Evolutionary conservation across 2,888 invertebrate species (phyloP), one percentile per base, ranked within the genome.

Genomic region (Argyra leucocephala): DNA sequence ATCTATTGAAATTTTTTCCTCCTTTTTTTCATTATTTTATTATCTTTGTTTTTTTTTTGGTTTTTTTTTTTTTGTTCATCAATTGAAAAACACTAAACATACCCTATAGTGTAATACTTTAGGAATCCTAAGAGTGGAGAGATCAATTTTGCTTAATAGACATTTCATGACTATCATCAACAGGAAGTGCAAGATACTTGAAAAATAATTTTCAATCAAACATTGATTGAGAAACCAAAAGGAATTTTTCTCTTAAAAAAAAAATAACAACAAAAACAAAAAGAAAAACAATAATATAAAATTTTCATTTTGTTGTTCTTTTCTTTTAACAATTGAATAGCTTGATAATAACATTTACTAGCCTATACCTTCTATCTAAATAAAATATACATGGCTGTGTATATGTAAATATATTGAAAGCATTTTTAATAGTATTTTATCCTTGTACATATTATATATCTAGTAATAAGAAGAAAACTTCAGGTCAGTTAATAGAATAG

Each of bases 131-230:
- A 9, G 15, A 37, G 37, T 37, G 15, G 37, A 15, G 15, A 48
- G 48, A 48, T 48, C 48, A 48, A 48, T 48, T 48, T 48, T 48
- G 48, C 48, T 48, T 48, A 48, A 48, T 48, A 48, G 48, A 48
- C 48, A 48, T 48, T 48, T 48, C 48, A 48, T n/a, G 48, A 48
- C 48, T 48, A 48, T 48, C 48, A 48, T 48, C 48, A 48, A 48
- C 48, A 48, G 48, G 48, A 48, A 18, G 18, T 48, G 48, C 48
- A 48, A 48, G 48, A 48, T 48, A 48, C 48, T 48, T n/a, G 48
- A 48, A 48, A 48, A 12, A 15, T 12, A 48, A 48, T 48, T 48
- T 48, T 48, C 48, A 48, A 48, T 48, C 48, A 48, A 48, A 48
- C 48, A 48, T 48, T 48, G 15, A 48, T 48, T 18, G 48, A 48